A percentile compares a stretch with the other conserved stretches of the same genome.
These are phyloP conservation scores for Acanthococcus lagerstroemiae DNA, from an alignment of 2,888 invertebrate species.

Conservation along the genomic window DNA sequence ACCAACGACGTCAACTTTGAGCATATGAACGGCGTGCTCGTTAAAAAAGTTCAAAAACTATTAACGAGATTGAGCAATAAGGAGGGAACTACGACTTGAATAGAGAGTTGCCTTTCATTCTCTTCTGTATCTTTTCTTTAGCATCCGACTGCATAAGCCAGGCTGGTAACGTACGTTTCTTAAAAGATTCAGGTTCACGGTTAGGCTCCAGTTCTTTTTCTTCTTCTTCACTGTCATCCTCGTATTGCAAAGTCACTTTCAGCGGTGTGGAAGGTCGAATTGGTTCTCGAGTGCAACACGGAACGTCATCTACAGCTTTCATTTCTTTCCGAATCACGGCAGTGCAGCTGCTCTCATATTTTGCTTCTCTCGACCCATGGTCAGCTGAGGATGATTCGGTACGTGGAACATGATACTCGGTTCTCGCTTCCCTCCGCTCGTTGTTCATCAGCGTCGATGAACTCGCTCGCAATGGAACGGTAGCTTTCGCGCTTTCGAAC, in stretches of 20 bases:
- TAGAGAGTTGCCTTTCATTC: constrained; percentile 17
- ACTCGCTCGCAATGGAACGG: background rate
- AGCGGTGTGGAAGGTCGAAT: background rate
- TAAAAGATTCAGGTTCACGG: background rate
- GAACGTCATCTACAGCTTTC: background rate
- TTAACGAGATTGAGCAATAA: background rate
- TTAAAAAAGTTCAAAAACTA: background rate
- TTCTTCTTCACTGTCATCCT: background rate
- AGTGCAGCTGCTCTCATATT: background rate
- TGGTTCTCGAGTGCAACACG: background rate
- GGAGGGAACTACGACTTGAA: background rate
- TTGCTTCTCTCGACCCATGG: background rate
- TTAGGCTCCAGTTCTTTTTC: background rate
- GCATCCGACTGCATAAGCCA: constrained; percentile 16
- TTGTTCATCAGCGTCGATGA: background rate
- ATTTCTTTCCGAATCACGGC: background rate
- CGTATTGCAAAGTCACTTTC: background rate
- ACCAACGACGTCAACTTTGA: background rate
- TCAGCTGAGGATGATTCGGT: background rate
- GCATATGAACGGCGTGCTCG: background rate
- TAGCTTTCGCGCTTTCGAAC: background rate
- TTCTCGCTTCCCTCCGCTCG: background rate
- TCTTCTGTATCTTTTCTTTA: constrained; percentile 10
- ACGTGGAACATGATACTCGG: background rate
- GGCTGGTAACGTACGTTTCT: background rate